Evolutionary conservation across 2,797 vertebrate genomes (phyloP), one percentile per base, ranked within the genome.

Genomic region (Pterois miles): DNA sequence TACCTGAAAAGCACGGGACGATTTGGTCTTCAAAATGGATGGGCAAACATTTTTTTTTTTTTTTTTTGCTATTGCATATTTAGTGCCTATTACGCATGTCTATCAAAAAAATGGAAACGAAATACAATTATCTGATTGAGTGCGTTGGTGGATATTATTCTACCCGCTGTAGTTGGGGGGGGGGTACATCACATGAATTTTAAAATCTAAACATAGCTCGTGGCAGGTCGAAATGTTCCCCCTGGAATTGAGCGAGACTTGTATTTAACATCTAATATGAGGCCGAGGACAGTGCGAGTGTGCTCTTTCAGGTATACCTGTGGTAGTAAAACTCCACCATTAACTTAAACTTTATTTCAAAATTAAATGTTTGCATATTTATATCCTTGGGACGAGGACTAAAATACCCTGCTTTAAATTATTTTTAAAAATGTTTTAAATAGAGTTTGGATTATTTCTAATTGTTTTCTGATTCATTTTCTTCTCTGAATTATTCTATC

Each of bases 41-140:
- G 86, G 83, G 84, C 89, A 86, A 80, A 85, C 67, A 67, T 34
- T 2, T 74, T 81, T 66, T 38, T 40, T 43, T 3, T 2, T 74
- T 81, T 63, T 52, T 83, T 76, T 74, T 81, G 43, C 65, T 58
- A 67, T 78, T 84, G 90, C 91, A 93, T 92, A 93, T 93, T 91
- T 94, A 92, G 89, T 79, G 87, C 90, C 91, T 88, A 95, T 96
- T 95, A 95, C 92, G 87, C 92, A 93, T 91, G 95, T 93, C 95
- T 93, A 89, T 95, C 92, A 95, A 95, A 94, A 89, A 81, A 76
- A 77, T 65, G 78, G 79, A 87, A 82, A 82, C 71, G 83, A 90
- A 91, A 90, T 89, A 91, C 78, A 94, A 91, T 93, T 92, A 93
- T 91, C 88, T 92, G 91, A 94, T 89, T 91, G 86, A 86, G 82